These are phyloP conservation scores for Microtus montanus DNA, from an alignment of 2,113 vertebrate genomes.

Conservation along the genomic window DNA sequence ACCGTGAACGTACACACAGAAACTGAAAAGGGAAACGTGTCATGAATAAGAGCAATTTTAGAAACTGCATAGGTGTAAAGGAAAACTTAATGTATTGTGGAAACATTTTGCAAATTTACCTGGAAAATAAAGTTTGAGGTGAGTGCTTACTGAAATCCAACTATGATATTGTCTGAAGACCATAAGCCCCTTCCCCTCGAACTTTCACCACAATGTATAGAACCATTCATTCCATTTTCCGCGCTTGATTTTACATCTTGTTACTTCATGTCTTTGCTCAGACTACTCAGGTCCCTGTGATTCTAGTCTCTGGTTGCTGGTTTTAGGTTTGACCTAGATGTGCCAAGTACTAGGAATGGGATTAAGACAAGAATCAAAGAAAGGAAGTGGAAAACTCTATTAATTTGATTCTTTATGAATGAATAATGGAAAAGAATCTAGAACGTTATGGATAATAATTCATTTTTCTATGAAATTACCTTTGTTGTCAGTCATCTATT, in stretches of 20 bases:
- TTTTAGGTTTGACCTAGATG: not conserved
- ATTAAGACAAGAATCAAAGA: not conserved
- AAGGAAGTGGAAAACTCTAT: not conserved
- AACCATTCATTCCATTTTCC: not conserved
- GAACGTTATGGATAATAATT: not conserved
- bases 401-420: not conserved
- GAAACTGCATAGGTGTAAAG: not conserved
- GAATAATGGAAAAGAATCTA: not conserved
- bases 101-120: conserved; percentile 18
- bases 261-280: not conserved
- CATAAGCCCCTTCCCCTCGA: not conserved
- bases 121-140: not conserved
- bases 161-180: not conserved
- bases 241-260: not conserved
- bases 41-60: not conserved
- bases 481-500: not conserved
- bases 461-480: not conserved
- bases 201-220: not conserved
- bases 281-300: not conserved
- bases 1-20: not conserved
- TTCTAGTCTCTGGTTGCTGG: fast-evolving
- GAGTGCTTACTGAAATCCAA: not conserved
- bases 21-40: not conserved
- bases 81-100: not conserved
- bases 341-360: not conserved